These are phyloP conservation scores for Sebastes flavidus DNA, from an alignment of 2,797 vertebrate genomes.

Conservation along the genomic window DNA sequence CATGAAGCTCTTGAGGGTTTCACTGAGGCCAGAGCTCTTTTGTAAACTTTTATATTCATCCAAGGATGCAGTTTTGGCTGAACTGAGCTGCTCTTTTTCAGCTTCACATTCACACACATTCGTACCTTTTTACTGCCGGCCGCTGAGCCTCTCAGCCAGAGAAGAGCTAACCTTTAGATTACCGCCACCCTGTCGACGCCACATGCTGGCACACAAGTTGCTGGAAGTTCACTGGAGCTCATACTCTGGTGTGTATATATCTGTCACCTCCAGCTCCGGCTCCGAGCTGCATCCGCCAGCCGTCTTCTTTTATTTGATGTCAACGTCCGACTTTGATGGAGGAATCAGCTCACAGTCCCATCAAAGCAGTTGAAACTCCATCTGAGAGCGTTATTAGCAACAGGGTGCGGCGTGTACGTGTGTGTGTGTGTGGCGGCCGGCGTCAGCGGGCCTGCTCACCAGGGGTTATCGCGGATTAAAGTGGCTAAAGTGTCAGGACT, in stretches of 20 bases:
- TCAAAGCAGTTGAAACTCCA: slow-evolving; percentile 44
- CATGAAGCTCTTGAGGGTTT: not conserved
- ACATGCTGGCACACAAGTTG: slow-evolving; percentile 11
- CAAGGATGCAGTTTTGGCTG: not conserved
- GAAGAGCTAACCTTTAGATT: slow-evolving; percentile 24
- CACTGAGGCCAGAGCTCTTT: slow-evolving; percentile 2
- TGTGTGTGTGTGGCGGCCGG: slow-evolving; percentile 3
- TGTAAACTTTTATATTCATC: not conserved
- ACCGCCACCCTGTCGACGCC: not conserved
- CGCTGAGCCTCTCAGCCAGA: slow-evolving; percentile 6
- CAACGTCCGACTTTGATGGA: slow-evolving; percentile 32
- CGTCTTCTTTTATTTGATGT: slow-evolving; percentile 21
- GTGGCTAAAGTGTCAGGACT: slow-evolving; percentile 64
- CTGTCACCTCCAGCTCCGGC: slow-evolving; percentile 10
- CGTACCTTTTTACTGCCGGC: not conserved
- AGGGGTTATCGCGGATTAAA: slow-evolving; percentile 47
- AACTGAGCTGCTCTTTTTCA: not conserved
- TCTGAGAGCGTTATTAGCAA: slow-evolving; percentile 25
- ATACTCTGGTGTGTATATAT: slow-evolving; percentile 11
- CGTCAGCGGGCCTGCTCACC: slow-evolving; percentile 9
- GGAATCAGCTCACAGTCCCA: slow-evolving; percentile 28
- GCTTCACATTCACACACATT: slow-evolving; percentile 1
- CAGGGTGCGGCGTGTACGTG: not conserved
- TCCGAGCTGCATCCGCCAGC: not conserved
- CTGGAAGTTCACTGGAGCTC: slow-evolving; percentile 15